Evolutionary conservation across 2,888 invertebrate species (phyloP), one percentile per base, ranked within the genome.

Genomic region (Ephialtes manifestator): DNA sequence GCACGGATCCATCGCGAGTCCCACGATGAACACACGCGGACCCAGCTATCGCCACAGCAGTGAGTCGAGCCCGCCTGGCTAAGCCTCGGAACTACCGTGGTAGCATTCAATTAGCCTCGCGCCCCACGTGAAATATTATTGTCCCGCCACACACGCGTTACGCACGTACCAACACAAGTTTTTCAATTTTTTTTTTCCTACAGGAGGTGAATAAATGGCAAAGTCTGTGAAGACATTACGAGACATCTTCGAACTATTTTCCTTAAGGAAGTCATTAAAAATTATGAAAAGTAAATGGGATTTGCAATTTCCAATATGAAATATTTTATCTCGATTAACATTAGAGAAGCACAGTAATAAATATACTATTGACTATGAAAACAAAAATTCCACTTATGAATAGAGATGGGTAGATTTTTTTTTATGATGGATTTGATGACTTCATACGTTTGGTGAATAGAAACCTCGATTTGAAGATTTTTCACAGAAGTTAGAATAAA

Each of bases 31-130:
- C 72, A 68, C 67, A 68, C 70, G 60, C 58, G 39, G 55, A 48
- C 15, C 81, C 81, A 85, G 82, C 71, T 84, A 84, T 72, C 80
- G 70, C 76, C 76, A 81, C 68, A 74, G 77, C 86, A 85, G 83
- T 83, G 68, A 81, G 53, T 39, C 20, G 89, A 83, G 86, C 89
- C 88, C 87, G 83, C 67, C 67, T 68, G 74, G 83, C 89, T 90
- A 89, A 90, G 90, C 89, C 89, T 88, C 88, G 89, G 89, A 92
- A 93, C 93, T 93, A 93, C 93, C 92, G 92, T 92, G 92, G 93
- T 93, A 93, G 93, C 93, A 93, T 94, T 94, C 93, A 94, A 94
- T 94, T 94, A 93, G 92, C 91, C 89, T 91, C 92, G 91, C 92
- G 90, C 91, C 90, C 91, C 90, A 92, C 90, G 92, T 93, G 91